Evolutionary conservation across 2,113 vertebrate genomes (phyloP).

Genomic region (Vanacampus margaritifer): DNA sequence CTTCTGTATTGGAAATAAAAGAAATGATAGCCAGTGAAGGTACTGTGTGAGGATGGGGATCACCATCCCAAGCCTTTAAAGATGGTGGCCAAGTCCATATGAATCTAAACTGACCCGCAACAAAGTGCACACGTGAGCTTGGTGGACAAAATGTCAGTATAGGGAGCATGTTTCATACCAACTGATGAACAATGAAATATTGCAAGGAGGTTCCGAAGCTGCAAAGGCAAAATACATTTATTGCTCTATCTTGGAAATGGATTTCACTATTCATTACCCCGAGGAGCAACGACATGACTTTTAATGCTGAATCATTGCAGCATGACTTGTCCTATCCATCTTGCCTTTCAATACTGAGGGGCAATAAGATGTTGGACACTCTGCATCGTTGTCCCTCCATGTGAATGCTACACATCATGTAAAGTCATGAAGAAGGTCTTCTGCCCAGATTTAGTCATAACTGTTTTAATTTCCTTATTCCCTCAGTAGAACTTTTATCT

Average conservation of each 20-base stretch:
- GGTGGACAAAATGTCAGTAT: conserved; percentile 4
- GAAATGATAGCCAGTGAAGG: not conserved
- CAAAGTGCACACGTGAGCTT: conserved; percentile 5
- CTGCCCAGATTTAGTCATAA: too few species aligned
- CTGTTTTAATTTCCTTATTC: too few species aligned
- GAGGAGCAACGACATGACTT: conserved; percentile 71
- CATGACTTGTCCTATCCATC: conserved; percentile 47
- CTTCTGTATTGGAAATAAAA: too few species aligned
- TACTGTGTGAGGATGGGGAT: not conserved
- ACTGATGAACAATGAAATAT: conserved; percentile 33
- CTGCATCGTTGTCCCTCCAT: conserved; percentile 23
- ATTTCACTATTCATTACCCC: conserved; percentile 77
- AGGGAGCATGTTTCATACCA: conserved; percentile 13
- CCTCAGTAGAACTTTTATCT: too few species aligned
- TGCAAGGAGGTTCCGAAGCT: conserved; percentile 12
- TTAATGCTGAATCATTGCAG: conserved; percentile 71
- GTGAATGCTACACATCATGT: not conserved
- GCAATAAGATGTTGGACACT: conserved; percentile 10
- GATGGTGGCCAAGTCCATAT: not conserved
- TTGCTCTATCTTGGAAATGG: conserved; percentile 77
- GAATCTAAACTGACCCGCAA: conserved; percentile 8
- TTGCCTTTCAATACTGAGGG: conserved; percentile 15
- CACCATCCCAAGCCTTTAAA: not conserved
- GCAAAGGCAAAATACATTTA: conserved; percentile 68
- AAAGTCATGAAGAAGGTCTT: too few species aligned